phyloP scores from a whole-genome alignment of 2,888 invertebrate species.

The Microctonus brassicae region DNA sequence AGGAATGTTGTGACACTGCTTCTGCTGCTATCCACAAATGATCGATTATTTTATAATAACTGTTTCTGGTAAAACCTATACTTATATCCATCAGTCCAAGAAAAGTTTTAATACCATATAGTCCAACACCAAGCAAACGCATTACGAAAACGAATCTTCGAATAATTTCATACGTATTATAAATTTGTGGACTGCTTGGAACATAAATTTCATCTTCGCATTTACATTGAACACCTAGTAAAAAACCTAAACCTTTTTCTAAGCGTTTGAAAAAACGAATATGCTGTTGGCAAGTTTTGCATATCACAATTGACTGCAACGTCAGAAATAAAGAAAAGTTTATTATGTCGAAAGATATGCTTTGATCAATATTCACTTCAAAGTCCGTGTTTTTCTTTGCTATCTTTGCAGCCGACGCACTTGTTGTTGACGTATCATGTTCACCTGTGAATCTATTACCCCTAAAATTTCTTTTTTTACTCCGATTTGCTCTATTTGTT shows the following conservation, averaged over 20 bases:
- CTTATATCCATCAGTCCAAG: slow-evolving; percentile 36
- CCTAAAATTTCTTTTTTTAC: too few relatives aligned
- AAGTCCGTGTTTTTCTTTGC: slow-evolving; percentile 29
- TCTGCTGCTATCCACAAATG: slow-evolving; percentile 28
- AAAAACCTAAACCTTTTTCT: slow-evolving; percentile 48
- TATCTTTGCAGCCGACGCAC: slow-evolving; percentile 35
- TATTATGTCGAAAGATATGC: too few relatives aligned
- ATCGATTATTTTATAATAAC: slow-evolving; percentile 35
- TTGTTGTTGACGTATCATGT: too few relatives aligned
- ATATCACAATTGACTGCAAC: slow-evolving; percentile 42
- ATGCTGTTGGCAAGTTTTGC: slow-evolving; percentile 42
- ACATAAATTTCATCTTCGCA: too few relatives aligned
- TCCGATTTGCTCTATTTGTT: too few relatives aligned
- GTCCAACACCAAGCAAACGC: slow-evolving; percentile 48
- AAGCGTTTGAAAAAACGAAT: too few relatives aligned
- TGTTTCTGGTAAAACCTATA: slow-evolving; percentile 21
- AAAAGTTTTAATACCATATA: slow-evolving; percentile 45
- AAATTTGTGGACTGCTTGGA: slow-evolving; percentile 35
- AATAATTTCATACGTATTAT: too few relatives aligned
- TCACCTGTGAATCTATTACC: too few relatives aligned
- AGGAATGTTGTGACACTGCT: slow-evolving; percentile 28
- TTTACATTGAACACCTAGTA: slow-evolving; percentile 45
- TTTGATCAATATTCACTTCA: slow-evolving; percentile 30
- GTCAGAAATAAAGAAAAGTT: too few relatives aligned
- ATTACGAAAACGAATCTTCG: slow-evolving; percentile 48